A percentile compares a stretch with the other conserved stretches of the same genome.
phyloP scores from a whole-genome alignment of 2,113 vertebrate genomes.

The Sceloporus tristichus region DNA sequence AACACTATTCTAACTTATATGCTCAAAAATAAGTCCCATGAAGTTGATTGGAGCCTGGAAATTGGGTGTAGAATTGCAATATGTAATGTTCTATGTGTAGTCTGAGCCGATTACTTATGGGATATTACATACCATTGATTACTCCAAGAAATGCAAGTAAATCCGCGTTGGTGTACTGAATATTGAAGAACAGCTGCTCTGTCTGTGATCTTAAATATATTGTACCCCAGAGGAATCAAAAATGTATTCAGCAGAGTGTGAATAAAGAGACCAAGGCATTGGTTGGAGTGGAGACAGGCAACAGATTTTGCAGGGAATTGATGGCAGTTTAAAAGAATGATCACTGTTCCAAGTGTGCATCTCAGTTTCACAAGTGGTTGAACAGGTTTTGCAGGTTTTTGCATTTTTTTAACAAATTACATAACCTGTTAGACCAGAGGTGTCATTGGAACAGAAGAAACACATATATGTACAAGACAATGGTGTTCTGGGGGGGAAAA shows the following conservation, averaged over 20 bases:
- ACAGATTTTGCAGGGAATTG: background rate
- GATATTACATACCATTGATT: no score
- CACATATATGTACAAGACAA: background rate
- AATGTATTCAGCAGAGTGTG: background rate
- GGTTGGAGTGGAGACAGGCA: background rate
- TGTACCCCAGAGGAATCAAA: background rate
- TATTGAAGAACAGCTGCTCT: background rate
- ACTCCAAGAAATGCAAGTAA: conserved; percentile 9
- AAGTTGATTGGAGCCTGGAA: background rate
- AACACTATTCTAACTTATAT: background rate
- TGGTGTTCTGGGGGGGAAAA: background rate
- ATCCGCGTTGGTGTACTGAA: conserved; percentile 1
- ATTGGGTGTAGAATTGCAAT: background rate
- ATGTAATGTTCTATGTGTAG: conserved; percentile 2
- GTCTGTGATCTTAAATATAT: background rate
- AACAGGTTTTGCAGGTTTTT: background rate
- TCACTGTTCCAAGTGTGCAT: background rate
- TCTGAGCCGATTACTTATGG: background rate
- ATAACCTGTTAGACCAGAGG: background rate
- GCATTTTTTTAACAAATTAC: background rate
- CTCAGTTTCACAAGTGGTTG: background rate
- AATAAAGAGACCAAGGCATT: background rate
- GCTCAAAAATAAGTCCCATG: background rate
- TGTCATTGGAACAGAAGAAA: background rate
- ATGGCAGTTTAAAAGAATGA: background rate